Conservation (phyloP, 1,140 invertebrate genomes). For the Oryzaephilus surinamensis region DNA sequence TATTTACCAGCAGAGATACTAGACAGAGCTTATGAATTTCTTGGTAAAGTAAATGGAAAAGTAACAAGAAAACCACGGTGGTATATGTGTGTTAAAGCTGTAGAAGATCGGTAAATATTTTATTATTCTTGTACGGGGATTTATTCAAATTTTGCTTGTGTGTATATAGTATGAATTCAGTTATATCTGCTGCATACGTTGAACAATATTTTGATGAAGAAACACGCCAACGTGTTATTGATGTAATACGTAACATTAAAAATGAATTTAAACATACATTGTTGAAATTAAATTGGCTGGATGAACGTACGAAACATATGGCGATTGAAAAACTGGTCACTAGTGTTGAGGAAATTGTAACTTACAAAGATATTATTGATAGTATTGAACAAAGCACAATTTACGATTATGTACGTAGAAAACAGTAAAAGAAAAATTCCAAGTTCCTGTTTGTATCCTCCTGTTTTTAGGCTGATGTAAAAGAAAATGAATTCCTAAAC, state of each 20-base stretch:
- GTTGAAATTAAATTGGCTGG: slow-evolving; percentile 19
- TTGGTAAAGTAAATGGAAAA: slow-evolving; percentile 15
- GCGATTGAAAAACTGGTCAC: slow-evolving; percentile 66
- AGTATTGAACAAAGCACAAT: background rate
- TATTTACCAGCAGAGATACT: slow-evolving; percentile 20
- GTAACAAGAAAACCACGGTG: slow-evolving; percentile 14
- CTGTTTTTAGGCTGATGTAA: slow-evolving; percentile 54
- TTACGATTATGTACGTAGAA: slow-evolving; percentile 8
- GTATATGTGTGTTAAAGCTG: slow-evolving; percentile 15
- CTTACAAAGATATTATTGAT: slow-evolving; percentile 74
- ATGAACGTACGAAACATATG: slow-evolving; percentile 52
- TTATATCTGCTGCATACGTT: slow-evolving; percentile 53
- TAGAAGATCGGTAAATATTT: slow-evolving; percentile 17
- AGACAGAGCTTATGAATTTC: slow-evolving; percentile 17
- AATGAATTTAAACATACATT: slow-evolving; percentile 17
- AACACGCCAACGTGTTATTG: slow-evolving; percentile 8
- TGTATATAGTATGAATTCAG: slow-evolving; percentile 17
- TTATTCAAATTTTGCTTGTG: slow-evolving; percentile 5
- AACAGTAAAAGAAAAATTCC: too few species aligned
- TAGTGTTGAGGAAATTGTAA: slow-evolving; percentile 71
- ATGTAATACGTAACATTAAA: slow-evolving; percentile 22
- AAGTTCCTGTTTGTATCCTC: background rate
- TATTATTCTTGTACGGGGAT: background rate
- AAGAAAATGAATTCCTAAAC: slow-evolving; percentile 55
- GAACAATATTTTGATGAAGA: slow-evolving; percentile 55